Evolutionary conservation across 2,113 vertebrate genomes (phyloP), one percentile per base, ranked within the genome.

Genomic region (Tiliqua scincoides): DNA sequence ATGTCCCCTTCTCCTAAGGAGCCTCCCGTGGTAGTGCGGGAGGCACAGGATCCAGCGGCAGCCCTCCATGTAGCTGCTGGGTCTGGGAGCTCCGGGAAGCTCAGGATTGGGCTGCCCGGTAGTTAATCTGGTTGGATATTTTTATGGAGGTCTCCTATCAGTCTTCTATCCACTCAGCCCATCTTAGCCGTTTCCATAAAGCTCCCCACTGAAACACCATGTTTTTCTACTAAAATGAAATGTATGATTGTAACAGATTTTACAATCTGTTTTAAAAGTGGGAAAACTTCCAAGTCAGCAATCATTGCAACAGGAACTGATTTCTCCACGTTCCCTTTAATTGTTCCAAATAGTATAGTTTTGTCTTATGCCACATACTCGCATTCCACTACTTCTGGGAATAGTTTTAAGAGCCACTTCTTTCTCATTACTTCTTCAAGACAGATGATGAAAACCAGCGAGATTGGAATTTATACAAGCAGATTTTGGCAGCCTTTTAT

Each of bases 261-360:
- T 27, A 27, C 21, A 74, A 74, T n/a, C n/a, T n/a, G n/a, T n/a
- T n/a, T n/a, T n/a, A 11, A 14, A 23, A 68, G 20, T 48, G 12
- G 27, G 40, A 43, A 67, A 2, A 48, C 27, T 43, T 67, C 25
- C 43, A n/a, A n/a, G 14, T 81, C 40, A 57, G 17, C 2, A 48
- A 17, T 54, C 52, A 59, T 32, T 32, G n/a, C 8, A 59, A 32
- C 20, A 3, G 30, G 65, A 65, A 81, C 4, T 17, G 27, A 37
- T 77, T 80, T 89, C 79, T 92, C 62, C 92, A 87, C 92, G 89
- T 25, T 90, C 84, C 88, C 77, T 92, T 94, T 92, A 95, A 92
- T 92, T 94, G 89, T 94, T 92, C 91, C 86, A 92, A 92, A 72
- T 93, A 93, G 54, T 35, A 54, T 4, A 15, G 11, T 74, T 70